phyloP scores from a whole-genome alignment of 2,888 invertebrate genomes.

The Himalopsyche kuldschensis region DNA sequence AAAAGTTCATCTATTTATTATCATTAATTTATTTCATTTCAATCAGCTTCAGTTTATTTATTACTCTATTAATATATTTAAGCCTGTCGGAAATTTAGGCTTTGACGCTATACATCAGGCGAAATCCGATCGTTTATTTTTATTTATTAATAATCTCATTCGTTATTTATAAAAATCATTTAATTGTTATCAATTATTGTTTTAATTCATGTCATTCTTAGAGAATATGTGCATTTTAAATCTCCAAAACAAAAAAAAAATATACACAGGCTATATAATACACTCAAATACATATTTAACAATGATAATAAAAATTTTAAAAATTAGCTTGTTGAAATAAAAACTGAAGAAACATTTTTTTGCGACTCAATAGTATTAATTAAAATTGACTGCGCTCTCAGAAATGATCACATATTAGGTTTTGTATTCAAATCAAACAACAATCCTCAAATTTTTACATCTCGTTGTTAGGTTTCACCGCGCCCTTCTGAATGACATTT shows the following conservation, averaged over 20 bases:
- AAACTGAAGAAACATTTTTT: background rate
- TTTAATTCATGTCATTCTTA: background rate
- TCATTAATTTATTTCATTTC: slow-evolving; percentile 18
- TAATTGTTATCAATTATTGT: background rate
- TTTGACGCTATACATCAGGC: slow-evolving; percentile 17
- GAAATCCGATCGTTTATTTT: slow-evolving; percentile 2
- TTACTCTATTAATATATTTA: background rate
- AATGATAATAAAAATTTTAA: background rate
- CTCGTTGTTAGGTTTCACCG: background rate
- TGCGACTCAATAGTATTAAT: background rate
- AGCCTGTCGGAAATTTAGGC: slow-evolving; percentile 12
- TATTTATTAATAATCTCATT: background rate
- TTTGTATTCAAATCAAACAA: background rate
- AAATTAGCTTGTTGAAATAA: background rate
- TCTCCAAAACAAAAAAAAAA: background rate
- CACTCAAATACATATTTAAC: background rate
- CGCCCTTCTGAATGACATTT: background rate
- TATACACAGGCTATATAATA: background rate
- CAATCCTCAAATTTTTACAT: slow-evolving; percentile 23
- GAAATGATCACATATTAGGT: background rate
- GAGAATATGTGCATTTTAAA: background rate
- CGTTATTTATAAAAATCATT: background rate
- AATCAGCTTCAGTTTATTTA: slow-evolving; percentile 17
- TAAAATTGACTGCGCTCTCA: background rate
- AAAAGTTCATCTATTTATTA: slow-evolving; percentile 17